Evolutionary conservation across 1,140 invertebrate species (phyloP).

Genomic region (Drosophila sturtevanti): DNA sequence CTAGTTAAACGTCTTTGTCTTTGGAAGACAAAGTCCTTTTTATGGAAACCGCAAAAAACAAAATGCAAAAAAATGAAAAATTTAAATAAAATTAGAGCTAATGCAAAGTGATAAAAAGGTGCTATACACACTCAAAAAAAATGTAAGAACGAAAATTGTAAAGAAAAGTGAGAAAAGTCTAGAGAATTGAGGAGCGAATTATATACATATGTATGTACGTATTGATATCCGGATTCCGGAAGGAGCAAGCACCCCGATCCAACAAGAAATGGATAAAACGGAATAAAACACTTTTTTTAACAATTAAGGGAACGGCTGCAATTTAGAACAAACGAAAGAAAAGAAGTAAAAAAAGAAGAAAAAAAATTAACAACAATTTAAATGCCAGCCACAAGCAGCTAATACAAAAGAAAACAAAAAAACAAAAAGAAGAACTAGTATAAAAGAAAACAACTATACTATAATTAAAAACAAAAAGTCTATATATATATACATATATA

Average conservation of each 20-base stretch:
- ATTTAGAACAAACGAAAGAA: conserved; percentile 45
- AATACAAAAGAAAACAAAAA: conserved; percentile 37
- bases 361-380: conserved; percentile 31
- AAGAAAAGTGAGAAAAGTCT: conserved; percentile 32
- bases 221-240: conserved; percentile 2
- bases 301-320: conserved; percentile 46
- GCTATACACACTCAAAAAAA: conserved; percentile 72
- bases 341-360: not conserved
- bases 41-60: conserved; percentile 17
- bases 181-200: conserved; percentile 37
- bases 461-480: conserved; percentile 9
- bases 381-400: conserved; percentile 57
- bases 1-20: conserved; percentile 64
- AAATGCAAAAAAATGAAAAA: conserved; percentile 36
- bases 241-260: conserved; percentile 24
- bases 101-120: conserved; percentile 82
- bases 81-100: conserved; percentile 66
- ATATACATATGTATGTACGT: not conserved
- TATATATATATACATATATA: too few species aligned
- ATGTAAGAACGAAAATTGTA: conserved; percentile 27
- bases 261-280: conserved; percentile 16
- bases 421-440: too few species aligned
- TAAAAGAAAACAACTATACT: not conserved
- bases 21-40: conserved; percentile 70
- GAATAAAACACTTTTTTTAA: conserved; percentile 40